Conservation (phyloP, 1,140 invertebrate genomes). For the Aradophagus sp. region DNA sequence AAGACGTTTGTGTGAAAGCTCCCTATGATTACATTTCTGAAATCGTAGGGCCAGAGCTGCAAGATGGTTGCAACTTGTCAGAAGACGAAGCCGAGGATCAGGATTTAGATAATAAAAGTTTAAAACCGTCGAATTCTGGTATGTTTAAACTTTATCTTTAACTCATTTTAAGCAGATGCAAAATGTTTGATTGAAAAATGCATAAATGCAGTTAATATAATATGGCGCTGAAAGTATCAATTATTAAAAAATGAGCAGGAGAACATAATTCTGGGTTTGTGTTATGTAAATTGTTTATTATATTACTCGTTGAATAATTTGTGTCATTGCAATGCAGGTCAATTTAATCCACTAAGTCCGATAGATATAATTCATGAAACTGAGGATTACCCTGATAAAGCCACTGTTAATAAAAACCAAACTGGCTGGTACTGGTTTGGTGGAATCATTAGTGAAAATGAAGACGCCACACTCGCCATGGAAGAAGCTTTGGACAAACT, state of each 20-base stretch:
- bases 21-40: constrained; percentile 78
- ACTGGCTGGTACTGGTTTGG: constrained; percentile 89
- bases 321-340: constrained; percentile 49
- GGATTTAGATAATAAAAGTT: constrained; percentile 63
- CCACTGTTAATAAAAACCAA: constrained; percentile 78
- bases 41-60: constrained; percentile 73
- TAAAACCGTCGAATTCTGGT: constrained; percentile 69
- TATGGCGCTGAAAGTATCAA: no score
- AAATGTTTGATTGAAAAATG: no score
- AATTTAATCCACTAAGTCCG: constrained; percentile 66
- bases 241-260: no score
- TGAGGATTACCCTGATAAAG: constrained; percentile 70
- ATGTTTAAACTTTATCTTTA: constrained; percentile 16
- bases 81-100: constrained; percentile 73
- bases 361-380: constrained; percentile 65
- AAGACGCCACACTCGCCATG: constrained; percentile 75
- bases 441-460: constrained; percentile 80
- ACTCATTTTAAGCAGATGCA: no score
- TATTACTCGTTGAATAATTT: no score
- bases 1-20: constrained; percentile 75
- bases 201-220: no score
- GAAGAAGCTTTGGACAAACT: constrained; percentile 82
- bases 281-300: no score
- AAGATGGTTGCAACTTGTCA: constrained; percentile 74
- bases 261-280: no score